Evolutionary conservation across 2,888 invertebrate genomes (phyloP).

Genomic region (Melanotus villosus): DNA sequence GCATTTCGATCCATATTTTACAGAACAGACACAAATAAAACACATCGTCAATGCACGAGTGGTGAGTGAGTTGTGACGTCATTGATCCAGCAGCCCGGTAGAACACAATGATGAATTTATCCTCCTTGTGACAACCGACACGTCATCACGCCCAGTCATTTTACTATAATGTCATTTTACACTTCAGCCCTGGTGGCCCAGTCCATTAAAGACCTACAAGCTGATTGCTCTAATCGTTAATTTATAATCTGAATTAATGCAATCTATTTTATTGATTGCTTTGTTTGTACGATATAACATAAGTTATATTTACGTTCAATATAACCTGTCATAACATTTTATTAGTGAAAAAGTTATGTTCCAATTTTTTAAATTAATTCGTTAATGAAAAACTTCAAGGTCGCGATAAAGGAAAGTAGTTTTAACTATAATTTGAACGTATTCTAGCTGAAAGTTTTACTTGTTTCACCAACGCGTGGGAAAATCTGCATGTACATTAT

Average conservation of each 20-base stretch:
- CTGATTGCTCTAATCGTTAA: conserved; percentile 37
- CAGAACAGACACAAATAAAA: conserved; percentile 44
- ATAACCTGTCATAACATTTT: conserved; percentile 5
- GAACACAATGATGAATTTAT: conserved; percentile 58
- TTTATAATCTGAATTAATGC: conserved; percentile 35
- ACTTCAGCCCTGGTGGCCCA: conserved; percentile 54
- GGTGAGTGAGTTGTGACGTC: conserved; percentile 52
- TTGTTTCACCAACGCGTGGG: conserved; percentile 24
- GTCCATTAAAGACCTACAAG: conserved; percentile 49
- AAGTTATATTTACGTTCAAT: conserved; percentile 9
- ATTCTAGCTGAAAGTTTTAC: not conserved
- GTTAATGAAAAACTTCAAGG: no score
- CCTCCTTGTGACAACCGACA: conserved; percentile 58
- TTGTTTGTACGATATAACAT: conserved; percentile 15
- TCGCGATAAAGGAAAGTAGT: not conserved
- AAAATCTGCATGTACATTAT: conserved; percentile 50
- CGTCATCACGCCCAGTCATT: conserved; percentile 64
- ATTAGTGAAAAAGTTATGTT: not conserved
- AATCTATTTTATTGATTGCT: conserved; percentile 26
- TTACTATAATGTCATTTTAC: conserved; percentile 60
- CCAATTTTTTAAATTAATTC: not conserved
- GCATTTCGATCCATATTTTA: conserved; percentile 47
- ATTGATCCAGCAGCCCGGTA: conserved; percentile 48
- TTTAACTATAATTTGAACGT: not conserved
- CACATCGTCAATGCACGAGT: conserved; percentile 32